These are phyloP conservation scores for Drosophila kikkawai DNA, from an alignment of 1,140 invertebrate genomes.

Conservation along the genomic window DNA sequence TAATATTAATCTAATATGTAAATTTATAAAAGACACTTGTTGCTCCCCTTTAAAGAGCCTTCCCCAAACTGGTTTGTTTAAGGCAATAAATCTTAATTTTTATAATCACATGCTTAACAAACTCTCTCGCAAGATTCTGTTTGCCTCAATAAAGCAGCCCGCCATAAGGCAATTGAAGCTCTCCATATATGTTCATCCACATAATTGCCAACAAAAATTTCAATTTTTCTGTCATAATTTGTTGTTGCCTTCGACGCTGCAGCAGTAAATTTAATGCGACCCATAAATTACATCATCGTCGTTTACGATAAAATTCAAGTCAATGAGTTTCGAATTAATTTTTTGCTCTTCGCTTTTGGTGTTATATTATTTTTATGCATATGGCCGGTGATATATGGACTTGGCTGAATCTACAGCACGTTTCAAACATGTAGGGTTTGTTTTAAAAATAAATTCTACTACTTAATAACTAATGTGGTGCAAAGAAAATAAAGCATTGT, in stretches of 20 bases:
- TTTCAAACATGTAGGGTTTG: conserved; percentile 1
- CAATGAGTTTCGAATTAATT: conserved; percentile 58
- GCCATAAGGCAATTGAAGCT: conserved; percentile 67
- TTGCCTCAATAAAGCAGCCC: conserved; percentile 29
- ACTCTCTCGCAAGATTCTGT: conserved; percentile 30
- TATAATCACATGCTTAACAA: conserved; percentile 13
- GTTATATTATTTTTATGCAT: conserved; percentile 35
- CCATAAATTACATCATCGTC: conserved; percentile 82
- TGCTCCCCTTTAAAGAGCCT: conserved; percentile 1
- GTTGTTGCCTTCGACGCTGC: conserved; percentile 30
- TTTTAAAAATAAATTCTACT: conserved; percentile 3
- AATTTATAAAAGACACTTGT: not conserved
- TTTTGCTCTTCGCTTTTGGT: conserved; percentile 32
- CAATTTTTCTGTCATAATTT: conserved; percentile 45
- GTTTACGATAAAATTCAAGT: conserved; percentile 46
- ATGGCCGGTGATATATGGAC: conserved; percentile 23
- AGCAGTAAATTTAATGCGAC: conserved; percentile 74
- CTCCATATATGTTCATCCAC: conserved; percentile 73
- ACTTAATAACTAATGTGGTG: not conserved
- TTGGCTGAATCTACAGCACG: conserved; percentile 12
- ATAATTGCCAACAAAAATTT: conserved; percentile 69
- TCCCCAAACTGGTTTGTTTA: conserved; percentile 6
- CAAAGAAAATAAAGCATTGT: not conserved
- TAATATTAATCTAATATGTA: conserved; percentile 10
- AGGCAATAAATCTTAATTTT: conserved; percentile 48